Conservation (phyloP, 2,888 invertebrate species). For the Sceliomorpha sp. region DNA sequence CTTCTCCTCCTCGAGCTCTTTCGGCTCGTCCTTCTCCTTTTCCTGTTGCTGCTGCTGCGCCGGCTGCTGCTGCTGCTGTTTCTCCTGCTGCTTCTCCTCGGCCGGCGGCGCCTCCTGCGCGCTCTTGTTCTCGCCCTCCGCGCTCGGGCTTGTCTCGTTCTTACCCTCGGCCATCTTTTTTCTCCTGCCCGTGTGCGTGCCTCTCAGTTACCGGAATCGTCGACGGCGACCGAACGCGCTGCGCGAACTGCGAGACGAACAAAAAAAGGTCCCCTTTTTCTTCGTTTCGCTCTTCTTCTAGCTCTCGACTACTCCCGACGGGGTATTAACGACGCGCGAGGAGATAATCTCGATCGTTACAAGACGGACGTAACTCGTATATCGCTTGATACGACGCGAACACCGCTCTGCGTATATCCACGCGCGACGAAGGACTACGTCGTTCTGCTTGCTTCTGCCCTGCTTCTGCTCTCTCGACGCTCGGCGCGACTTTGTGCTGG, state of each 20-base stretch:
- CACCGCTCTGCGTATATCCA: conserved; percentile 45
- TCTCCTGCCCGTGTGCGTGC: conserved; percentile 15
- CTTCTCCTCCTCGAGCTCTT: conserved; percentile 82
- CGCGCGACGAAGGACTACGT: conserved; percentile 69
- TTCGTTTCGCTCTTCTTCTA: conserved; percentile 5
- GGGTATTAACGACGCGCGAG: too few species aligned
- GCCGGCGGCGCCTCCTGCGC: conserved; percentile 76
- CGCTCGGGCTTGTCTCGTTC: conserved; percentile 77
- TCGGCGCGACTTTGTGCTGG: conserved; percentile 38
- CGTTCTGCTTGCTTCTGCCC: too few species aligned
- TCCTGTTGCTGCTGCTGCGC: too few species aligned
- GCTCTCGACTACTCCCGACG: too few species aligned
- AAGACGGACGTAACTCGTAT: too few species aligned
- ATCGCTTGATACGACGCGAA: conserved; percentile 8
- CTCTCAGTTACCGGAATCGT: conserved; percentile 2
- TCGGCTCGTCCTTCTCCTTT: conserved; percentile 69
- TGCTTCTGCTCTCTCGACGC: conserved; percentile 65
- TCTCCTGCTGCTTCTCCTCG: conserved; percentile 62
- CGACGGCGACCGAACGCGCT: not conserved
- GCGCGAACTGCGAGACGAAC: conserved; percentile 1
- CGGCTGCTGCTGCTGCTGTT: too few species aligned
- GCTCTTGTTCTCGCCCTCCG: conserved; percentile 83
- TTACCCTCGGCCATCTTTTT: conserved; percentile 76
- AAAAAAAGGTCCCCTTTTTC: conserved; percentile 25
- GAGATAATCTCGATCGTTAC: too few species aligned